These are phyloP conservation scores for Drosophila subsilvestris DNA, from an alignment of 2,888 invertebrate species.

Conservation along the genomic window DNA sequence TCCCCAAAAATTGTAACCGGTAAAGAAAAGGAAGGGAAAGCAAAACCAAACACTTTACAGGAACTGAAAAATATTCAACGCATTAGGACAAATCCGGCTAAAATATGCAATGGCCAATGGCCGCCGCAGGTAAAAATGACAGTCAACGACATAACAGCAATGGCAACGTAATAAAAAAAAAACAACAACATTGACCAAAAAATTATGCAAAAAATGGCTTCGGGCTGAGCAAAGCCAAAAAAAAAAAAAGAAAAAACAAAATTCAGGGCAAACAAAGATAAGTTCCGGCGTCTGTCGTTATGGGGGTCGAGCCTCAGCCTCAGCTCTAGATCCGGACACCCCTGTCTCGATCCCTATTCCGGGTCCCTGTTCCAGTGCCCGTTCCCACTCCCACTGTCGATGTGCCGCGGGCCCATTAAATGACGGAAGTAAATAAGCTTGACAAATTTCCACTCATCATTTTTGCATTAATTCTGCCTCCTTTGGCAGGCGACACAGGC, in stretches of 20 bases:
- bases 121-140: conserved; percentile 68
- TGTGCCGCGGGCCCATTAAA: conserved; percentile 75
- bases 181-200: conserved; percentile 51
- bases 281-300: conserved; percentile 51
- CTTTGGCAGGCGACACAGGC: conserved; percentile 55
- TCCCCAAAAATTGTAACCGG: background rate
- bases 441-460: conserved; percentile 83
- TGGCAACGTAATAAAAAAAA: conserved; percentile 2
- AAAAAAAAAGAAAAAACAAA: conserved; percentile 17
- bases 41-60: conserved; percentile 64
- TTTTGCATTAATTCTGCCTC: conserved; percentile 82
- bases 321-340: conserved; percentile 22
- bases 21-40: conserved; percentile 13
- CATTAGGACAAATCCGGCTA: conserved; percentile 77
- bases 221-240: conserved; percentile 21
- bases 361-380: conserved; percentile 31
- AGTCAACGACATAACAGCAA: conserved; percentile 43
- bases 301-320: conserved; percentile 30
- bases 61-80: conserved; percentile 70
- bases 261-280: conserved; percentile 71
- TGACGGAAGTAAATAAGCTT: conserved; percentile 82
- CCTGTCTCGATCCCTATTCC: background rate
- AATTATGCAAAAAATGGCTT: conserved; percentile 73
- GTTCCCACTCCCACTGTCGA: conserved; percentile 41
- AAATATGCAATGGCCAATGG: conserved; percentile 74